phyloP scores from a whole-genome alignment of 2,888 invertebrate genomes.

The Terebella lapidaria region DNA sequence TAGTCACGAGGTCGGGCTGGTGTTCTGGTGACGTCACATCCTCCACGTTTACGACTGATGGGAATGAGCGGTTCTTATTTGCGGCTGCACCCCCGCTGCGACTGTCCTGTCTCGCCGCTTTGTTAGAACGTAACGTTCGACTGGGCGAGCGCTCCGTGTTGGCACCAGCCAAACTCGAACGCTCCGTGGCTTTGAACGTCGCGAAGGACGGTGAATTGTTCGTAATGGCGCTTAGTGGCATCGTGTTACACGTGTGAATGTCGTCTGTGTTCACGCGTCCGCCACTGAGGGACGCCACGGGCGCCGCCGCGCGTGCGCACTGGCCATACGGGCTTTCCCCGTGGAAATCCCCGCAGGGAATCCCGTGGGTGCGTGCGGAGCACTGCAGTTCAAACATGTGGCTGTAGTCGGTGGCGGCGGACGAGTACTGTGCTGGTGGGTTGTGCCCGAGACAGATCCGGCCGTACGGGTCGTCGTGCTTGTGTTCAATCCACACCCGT shows the following conservation, averaged over 20 bases:
- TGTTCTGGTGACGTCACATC: neutral
- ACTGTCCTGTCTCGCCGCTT: neutral
- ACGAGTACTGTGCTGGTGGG: neutral
- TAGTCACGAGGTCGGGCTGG: slow-evolving; percentile 2
- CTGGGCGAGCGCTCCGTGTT: neutral
- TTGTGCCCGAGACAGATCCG: neutral
- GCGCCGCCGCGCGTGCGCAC: neutral
- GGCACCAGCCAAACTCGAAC: neutral
- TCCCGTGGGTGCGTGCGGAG: neutral
- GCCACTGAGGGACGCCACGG: neutral
- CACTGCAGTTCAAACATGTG: slow-evolving; percentile 3
- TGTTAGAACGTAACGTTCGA: too few species aligned
- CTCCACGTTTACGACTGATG: neutral
- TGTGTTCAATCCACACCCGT: neutral
- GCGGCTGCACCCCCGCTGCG: neutral
- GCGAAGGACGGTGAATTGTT: slow-evolving; percentile 2
- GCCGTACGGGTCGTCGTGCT: neutral
- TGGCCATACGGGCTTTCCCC: neutral
- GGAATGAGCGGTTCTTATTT: neutral
- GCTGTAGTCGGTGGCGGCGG: neutral
- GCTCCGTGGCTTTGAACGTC: slow-evolving; percentile 1
- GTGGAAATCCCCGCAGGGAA: neutral
- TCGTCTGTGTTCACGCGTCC: neutral
- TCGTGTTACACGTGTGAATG: neutral
- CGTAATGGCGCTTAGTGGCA: neutral